Evolutionary conservation across 2,888 invertebrate species (phyloP).

Genomic region (Megamerina dolium): DNA sequence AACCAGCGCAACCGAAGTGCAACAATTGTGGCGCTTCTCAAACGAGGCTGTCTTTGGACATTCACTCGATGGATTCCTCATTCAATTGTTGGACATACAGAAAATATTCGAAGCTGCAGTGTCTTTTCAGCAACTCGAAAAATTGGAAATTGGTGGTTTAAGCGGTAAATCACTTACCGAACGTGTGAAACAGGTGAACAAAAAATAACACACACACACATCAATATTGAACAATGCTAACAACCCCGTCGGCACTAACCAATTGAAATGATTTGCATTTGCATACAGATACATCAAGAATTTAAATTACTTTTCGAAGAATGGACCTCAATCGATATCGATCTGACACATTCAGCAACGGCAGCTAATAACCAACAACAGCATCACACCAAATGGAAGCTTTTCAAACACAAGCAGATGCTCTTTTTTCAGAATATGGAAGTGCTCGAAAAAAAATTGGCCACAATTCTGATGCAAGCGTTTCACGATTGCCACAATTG

Average conservation of each 20-base stretch:
- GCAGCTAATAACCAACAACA: conserved; percentile 2
- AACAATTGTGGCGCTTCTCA: conserved; percentile 66
- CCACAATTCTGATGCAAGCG: conserved; percentile 55
- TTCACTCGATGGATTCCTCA: conserved; percentile 56
- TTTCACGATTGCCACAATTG: conserved; percentile 57
- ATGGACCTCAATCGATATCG: conserved; percentile 43
- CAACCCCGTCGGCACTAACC: neutral
- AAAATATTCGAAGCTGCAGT: conserved; percentile 68
- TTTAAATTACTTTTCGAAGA: conserved; percentile 42
- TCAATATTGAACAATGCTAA: neutral
- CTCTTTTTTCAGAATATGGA: conserved; percentile 48
- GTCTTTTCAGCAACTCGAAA: conserved; percentile 83
- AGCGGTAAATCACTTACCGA: conserved; percentile 42
- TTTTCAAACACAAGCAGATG: conserved; percentile 53
- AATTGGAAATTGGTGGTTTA: conserved; percentile 66
- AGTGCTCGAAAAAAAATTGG: conserved; percentile 53
- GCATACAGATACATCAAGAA: conserved; percentile 35
- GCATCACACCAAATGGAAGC: conserved; percentile 34
- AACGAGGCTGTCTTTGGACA: conserved; percentile 66
- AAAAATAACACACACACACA: too few relatives aligned
- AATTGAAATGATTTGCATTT: neutral
- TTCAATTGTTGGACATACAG: conserved; percentile 62
- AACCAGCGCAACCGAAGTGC: conserved; percentile 29
- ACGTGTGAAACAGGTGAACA: conserved; percentile 35
- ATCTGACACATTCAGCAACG: conserved; percentile 25